phyloP scores from a whole-genome alignment of 2,797 vertebrate genomes.

The Sebastes vulpes region DNA sequence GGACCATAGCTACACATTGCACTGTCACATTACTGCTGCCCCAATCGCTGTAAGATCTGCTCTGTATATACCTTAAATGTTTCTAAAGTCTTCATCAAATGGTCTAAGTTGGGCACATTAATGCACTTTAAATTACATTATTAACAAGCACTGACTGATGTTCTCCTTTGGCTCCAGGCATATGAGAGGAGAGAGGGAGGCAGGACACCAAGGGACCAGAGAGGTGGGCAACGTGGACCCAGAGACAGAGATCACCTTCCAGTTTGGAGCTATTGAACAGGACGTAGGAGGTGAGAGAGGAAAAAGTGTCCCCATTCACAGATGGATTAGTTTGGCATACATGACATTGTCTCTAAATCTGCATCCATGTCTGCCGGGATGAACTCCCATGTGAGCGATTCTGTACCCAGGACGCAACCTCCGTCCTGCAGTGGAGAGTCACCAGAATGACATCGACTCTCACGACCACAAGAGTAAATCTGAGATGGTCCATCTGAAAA shows the following conservation, averaged over 20 bases:
- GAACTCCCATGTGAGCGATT: too few relatives aligned
- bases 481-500: too few relatives aligned
- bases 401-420: too few relatives aligned
- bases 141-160: conserved; percentile 3
- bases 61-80: not conserved
- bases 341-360: not conserved
- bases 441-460: too few relatives aligned
- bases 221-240: conserved; percentile 79
- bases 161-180: conserved; percentile 49
- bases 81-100: not conserved
- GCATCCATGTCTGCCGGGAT: not conserved
- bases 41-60: conserved; percentile 71
- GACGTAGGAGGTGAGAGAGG: conserved; percentile 48
- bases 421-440: too few relatives aligned
- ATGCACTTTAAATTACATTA: not conserved
- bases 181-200: conserved; percentile 78
- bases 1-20: conserved; percentile 80
- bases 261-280: conserved; percentile 68
- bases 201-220: conserved; percentile 66
- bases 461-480: too few relatives aligned
- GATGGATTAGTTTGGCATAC: not conserved
- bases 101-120: not conserved
- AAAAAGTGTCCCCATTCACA: not conserved
- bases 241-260: conserved; percentile 81
- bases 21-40: conserved; percentile 77